Evolutionary conservation across 2,888 invertebrate species (phyloP).

Genomic region (Myathropa florea): DNA sequence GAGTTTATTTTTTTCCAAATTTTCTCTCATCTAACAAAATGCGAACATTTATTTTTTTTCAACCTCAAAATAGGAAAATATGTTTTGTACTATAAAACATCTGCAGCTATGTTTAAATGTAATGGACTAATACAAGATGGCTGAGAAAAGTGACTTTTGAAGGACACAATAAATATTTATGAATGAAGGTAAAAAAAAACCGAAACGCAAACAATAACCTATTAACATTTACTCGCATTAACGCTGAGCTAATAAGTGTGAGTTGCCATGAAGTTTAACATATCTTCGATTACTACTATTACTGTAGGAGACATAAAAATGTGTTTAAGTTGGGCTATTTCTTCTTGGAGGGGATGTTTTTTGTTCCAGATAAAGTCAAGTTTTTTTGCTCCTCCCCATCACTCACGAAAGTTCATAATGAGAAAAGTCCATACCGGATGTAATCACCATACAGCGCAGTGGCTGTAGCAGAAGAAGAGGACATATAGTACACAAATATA

Average conservation of each 20-base stretch:
- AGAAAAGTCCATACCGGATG: slow-evolving; percentile 68
- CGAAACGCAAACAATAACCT: slow-evolving; percentile 63
- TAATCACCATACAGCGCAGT: slow-evolving; percentile 49
- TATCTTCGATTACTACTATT: slow-evolving; percentile 57
- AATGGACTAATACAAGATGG: too few species aligned
- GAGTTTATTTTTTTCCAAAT: too few species aligned
- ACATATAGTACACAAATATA: slow-evolving; percentile 2
- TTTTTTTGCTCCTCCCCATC: slow-evolving; percentile 41
- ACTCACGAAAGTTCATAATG: slow-evolving; percentile 63
- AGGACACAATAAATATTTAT: too few species aligned
- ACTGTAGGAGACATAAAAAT: slow-evolving; percentile 15
- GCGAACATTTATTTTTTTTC: too few species aligned
- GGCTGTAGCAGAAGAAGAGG: slow-evolving; percentile 27
- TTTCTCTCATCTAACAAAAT: too few species aligned
- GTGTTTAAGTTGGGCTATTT: neutral
- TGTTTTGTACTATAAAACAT: too few species aligned
- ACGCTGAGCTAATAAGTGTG: slow-evolving; percentile 44
- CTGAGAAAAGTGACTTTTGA: too few species aligned
- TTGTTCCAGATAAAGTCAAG: slow-evolving; percentile 49
- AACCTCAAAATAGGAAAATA: too few species aligned
- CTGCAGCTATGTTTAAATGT: too few species aligned
- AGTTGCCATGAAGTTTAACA: slow-evolving; percentile 26
- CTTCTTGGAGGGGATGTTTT: slow-evolving; percentile 44
- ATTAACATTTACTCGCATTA: slow-evolving; percentile 59
- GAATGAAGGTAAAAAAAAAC: too few species aligned